Evolutionary conservation across 2,797 vertebrate species (phyloP).

Genomic region (Bothrops alternatus): DNA sequence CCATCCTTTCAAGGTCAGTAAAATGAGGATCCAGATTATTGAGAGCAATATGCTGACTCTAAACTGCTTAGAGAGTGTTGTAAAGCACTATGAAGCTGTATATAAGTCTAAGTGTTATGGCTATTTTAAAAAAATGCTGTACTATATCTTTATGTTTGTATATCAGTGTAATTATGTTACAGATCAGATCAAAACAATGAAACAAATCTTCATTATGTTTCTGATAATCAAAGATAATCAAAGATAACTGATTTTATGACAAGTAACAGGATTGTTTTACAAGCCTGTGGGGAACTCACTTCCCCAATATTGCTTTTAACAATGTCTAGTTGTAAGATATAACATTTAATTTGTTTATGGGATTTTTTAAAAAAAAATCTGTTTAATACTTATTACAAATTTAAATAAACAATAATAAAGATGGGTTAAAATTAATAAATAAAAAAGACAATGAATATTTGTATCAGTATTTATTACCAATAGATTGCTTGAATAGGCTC

Average conservation of each 20-base stretch:
- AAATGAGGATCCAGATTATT: neutral
- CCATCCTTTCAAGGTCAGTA: neutral
- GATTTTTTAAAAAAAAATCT: neutral
- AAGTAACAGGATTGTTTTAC: neutral
- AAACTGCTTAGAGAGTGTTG: neutral
- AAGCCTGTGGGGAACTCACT: neutral
- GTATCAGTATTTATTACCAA: neutral
- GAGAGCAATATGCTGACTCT: neutral
- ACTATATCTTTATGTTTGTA: neutral
- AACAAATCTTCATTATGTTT: constrained; percentile 22
- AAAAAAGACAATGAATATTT: constrained; percentile 46
- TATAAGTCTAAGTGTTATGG: neutral
- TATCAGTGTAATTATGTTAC: neutral
- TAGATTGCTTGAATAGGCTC: constrained; percentile 40
- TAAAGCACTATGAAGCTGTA: neutral
- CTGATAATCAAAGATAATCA: constrained; percentile 5
- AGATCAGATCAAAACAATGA: constrained; percentile 34
- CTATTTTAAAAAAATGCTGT: neutral
- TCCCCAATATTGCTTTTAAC: neutral
- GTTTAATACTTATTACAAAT: neutral
- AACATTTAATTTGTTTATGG: neutral
- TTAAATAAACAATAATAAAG: neutral
- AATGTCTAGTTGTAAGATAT: neutral
- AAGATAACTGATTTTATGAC: constrained; percentile 8
- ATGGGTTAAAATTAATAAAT: neutral